Evolutionary conservation across 2,888 invertebrate genomes (phyloP), one percentile per base, ranked within the genome.

Genomic region (Troglohyphantes excavatus): DNA sequence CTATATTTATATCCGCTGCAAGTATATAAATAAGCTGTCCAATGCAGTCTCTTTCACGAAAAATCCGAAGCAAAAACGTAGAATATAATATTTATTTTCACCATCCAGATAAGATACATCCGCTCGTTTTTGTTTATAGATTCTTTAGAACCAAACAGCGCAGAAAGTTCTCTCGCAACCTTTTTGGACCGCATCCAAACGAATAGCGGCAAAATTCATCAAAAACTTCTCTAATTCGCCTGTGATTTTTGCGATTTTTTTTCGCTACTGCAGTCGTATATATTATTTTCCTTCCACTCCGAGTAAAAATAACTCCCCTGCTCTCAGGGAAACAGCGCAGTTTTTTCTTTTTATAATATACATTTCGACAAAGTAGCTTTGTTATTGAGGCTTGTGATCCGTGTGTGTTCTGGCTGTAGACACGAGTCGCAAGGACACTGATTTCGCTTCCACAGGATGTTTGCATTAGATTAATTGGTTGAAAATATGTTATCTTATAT

Each of bases 221-320:
- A 88, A 88, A n/a, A 88, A 88, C 61, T 88, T 81, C 73, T 88
- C 88, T 65, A 88, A 88, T 88, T 81, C 82, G 82, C 81, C 82
- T 76, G 88, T 67, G 88, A 88, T 88, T 88, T 72, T 88, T 33
- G 46, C 65, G 59, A 29, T 73, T 78, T 88, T 88, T 88, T 82
- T 68, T n/a, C 63, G n/a, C 33, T 73, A 76, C 59, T 73, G 79
- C 43, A 67, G 87, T 70, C 87, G 81, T 81, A 73, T 87, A 79
- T 78, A 86, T 78, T 86, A 70, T 86, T 70, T 86, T 78, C 78
- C 53, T 68, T 72, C 27, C 63, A 65, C 63, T 88, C 13, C 17
- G 68, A 67, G 73, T 88, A 88, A 88, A 88, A 88, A 88, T 88
- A 88, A 78, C 59, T 65, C 59, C 46, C 43, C 33, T 26, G 39